phyloP scores from a whole-genome alignment of 1,140 invertebrate genomes.

The Panagrolaimus sp. region DNA sequence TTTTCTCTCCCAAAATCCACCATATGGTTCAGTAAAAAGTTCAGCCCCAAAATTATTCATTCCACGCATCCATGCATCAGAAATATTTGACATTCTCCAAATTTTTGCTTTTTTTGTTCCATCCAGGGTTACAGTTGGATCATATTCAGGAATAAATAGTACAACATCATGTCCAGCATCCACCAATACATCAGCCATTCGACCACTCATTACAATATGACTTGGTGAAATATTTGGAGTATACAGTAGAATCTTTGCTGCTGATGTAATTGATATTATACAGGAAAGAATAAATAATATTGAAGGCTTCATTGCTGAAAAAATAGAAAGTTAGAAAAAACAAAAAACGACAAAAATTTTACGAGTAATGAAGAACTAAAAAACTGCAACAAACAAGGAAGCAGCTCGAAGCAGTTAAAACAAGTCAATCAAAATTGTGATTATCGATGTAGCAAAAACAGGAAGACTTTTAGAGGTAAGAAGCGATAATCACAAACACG shows the following conservation, averaged over 20 bases:
- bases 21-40: not conserved
- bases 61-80: not conserved
- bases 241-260: not conserved
- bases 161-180: slow-evolving; percentile 12
- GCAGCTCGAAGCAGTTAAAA: too few species aligned
- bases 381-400: too few species aligned
- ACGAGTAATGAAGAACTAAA: too few species aligned
- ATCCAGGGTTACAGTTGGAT: not conserved
- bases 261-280: not conserved
- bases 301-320: too few species aligned
- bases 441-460: too few species aligned
- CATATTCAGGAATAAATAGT: slow-evolving; percentile 11
- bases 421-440: too few species aligned
- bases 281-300: too few species aligned
- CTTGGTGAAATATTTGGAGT: not conserved
- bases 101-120: slow-evolving; percentile 13
- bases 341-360: too few species aligned
- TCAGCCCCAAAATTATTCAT: not conserved
- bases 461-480: too few species aligned
- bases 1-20: not conserved
- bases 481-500: too few species aligned
- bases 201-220: slow-evolving; percentile 15
- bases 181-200: slow-evolving; percentile 1
- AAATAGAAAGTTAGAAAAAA: too few species aligned
- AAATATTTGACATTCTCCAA: slow-evolving; percentile 9